Evolutionary conservation across 2,888 invertebrate species (phyloP).

Genomic region (Plusia festucae): DNA sequence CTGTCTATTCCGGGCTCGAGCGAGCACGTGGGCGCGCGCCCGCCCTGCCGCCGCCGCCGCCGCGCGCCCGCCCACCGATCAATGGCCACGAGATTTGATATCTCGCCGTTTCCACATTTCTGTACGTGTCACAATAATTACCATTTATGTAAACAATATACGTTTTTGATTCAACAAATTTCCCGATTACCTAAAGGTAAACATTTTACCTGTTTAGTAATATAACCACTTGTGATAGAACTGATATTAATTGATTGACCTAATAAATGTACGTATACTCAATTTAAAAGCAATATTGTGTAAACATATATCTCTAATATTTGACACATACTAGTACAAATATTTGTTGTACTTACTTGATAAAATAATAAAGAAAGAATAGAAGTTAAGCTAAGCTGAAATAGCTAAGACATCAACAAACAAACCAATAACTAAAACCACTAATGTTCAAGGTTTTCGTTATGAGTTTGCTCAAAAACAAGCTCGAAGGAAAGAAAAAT

Average conservation of each 20-base stretch:
- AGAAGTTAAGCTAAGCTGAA: too few relatives aligned
- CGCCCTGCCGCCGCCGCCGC: slow-evolving; percentile 71
- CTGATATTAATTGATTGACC: slow-evolving; percentile 1
- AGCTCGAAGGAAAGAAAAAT: slow-evolving; percentile 28
- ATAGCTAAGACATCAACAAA: slow-evolving; percentile 23
- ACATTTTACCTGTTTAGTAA: background rate
- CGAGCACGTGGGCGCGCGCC: slow-evolving; percentile 84
- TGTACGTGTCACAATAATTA: slow-evolving; percentile 43
- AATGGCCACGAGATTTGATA: slow-evolving; percentile 84
- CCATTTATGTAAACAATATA: slow-evolving; percentile 46
- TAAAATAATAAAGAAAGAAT: background rate
- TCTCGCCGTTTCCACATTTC: slow-evolving; percentile 59
- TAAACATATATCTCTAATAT: background rate
- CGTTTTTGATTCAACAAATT: background rate
- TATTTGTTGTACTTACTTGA: background rate
- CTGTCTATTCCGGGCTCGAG: slow-evolving; percentile 86
- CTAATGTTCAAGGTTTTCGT: slow-evolving; percentile 36
- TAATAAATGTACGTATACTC: background rate
- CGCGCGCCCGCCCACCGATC: slow-evolving; percentile 78
- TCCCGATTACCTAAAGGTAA: slow-evolving; percentile 1
- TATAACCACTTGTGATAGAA: background rate
- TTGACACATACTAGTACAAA: background rate
- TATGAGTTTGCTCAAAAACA: slow-evolving; percentile 36
- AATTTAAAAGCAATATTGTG: background rate
- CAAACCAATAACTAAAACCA: slow-evolving; percentile 16